phyloP scores from a whole-genome alignment of 2,888 invertebrate genomes.

The Agrotis exclamationis region DNA sequence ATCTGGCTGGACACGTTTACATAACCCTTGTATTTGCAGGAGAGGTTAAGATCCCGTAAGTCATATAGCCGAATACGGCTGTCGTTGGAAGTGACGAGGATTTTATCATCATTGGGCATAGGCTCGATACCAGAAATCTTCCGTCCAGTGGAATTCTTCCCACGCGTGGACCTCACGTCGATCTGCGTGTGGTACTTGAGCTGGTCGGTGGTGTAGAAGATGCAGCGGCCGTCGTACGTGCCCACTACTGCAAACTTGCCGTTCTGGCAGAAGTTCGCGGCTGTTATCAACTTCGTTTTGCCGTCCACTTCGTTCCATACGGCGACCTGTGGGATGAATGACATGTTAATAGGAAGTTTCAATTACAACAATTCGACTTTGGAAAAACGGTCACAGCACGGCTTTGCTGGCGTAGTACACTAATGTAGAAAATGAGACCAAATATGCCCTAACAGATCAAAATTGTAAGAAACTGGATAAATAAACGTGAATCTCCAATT shows the following conservation, averaged over 20 bases:
- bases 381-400: background rate
- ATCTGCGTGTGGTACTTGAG: slow-evolving; percentile 99
- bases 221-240: slow-evolving; percentile 99
- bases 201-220: slow-evolving; percentile 99
- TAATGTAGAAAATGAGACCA: no score
- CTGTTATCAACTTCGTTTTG: slow-evolving; percentile 98
- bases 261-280: slow-evolving; percentile 99
- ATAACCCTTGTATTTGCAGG: slow-evolving; percentile 98
- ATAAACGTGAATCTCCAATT: background rate
- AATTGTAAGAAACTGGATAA: no score
- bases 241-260: slow-evolving; percentile 99
- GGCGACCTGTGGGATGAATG: slow-evolving; percentile 92
- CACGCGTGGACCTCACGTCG: slow-evolving; percentile 98
- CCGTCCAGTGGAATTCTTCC: slow-evolving; percentile 97
- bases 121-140: slow-evolving; percentile 99
- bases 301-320: slow-evolving; percentile 99
- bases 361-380: background rate
- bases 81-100: slow-evolving; percentile 99
- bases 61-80: slow-evolving; percentile 99
- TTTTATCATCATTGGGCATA: slow-evolving; percentile 98
- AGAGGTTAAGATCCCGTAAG: slow-evolving; percentile 97
- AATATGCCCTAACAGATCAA: no score
- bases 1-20: slow-evolving; percentile 99
- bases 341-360: no score
- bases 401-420: no score